Evolutionary conservation across 2,113 vertebrate species (phyloP), one percentile per base, ranked within the genome.

Genomic region (Pelodiscus sinensis): DNA sequence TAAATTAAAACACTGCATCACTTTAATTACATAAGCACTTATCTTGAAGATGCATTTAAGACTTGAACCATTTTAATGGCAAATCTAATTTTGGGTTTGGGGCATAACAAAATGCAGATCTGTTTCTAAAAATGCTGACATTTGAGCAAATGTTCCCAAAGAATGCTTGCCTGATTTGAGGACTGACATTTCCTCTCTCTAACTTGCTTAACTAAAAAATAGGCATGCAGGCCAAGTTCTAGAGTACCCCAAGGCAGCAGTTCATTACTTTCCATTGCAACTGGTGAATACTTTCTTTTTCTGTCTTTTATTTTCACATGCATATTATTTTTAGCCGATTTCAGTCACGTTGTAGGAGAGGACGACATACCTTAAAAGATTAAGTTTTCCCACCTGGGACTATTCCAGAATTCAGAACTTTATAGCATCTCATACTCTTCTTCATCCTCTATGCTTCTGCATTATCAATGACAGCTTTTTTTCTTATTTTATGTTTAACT

Each of bases 111-210:
- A 89, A 88, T 95, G 91, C 93, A 96, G 89, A 79, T 88, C 95
- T 96, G 78, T 91, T 97, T 91, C 27, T 62, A 87, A 94, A 97
- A 98, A 97, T 21, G 81, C 97, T 98, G 97, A 98, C 97, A 97
- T 96, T 94, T 94, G 94, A 98, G 92, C 93, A 96, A 97, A 96
- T 58, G 88, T 97, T 96, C 96, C 94, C 97, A 96, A 97, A 98
- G 97, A 97, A 98, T 96, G 96, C 94, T 96, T 94, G 96, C 94
- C 96, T 97, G 96, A 96, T 91, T 92, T 95, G 92, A 96, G 95
- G 95, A 97, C 97, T 98, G 98, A 98, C 97, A 97, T 98, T 98
- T 98, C 98, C 98, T 98, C 97, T 97, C 95, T 95, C 86, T 97
- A 97, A 97, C 96, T 97, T 5, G 1, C 96, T 98, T 95, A 96